Percentiles rank a stretch among this genome's conserved stretches.
Evolutionary conservation across 2,888 invertebrate species (phyloP).

Genomic region (Abscondita cerata): DNA sequence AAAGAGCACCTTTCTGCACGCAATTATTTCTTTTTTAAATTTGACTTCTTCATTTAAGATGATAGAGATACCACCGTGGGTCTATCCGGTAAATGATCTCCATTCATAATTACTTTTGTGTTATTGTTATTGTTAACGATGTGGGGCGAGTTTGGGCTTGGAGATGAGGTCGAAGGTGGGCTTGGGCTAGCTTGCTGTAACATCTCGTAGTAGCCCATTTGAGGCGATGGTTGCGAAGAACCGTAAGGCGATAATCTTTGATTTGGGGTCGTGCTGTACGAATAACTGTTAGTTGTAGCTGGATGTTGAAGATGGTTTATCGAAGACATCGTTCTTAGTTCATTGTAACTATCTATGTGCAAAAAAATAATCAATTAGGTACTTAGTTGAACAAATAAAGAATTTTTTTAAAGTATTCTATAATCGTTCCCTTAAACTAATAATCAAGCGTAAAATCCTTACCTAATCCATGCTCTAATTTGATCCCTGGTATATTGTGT

Average conservation of each 20-base stretch:
- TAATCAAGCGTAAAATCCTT: neutral
- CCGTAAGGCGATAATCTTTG: conserved; percentile 54
- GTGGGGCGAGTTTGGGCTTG: conserved; percentile 53
- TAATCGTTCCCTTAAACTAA: neutral
- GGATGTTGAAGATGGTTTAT: conserved; percentile 50
- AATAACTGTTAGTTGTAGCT: conserved; percentile 42
- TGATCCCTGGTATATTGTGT: conserved; percentile 44
- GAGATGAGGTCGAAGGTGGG: conserved; percentile 49
- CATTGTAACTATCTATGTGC: conserved; percentile 49
- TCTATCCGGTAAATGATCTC: conserved; percentile 50
- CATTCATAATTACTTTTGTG: conserved; percentile 52
- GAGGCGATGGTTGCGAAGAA: conserved; percentile 49
- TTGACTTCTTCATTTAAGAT: conserved; percentile 12
- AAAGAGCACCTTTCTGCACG: neutral
- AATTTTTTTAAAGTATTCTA: neutral
- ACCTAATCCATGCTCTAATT: conserved; percentile 47
- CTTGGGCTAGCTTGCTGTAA: conserved; percentile 49
- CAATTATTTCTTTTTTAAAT: neutral
- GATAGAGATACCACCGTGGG: conserved; percentile 53
- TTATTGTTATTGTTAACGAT: conserved; percentile 48
- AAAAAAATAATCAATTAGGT: too few relatives aligned
- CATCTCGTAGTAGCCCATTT: conserved; percentile 47
- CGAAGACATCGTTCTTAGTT: conserved; percentile 46
- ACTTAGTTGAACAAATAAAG: too few relatives aligned
- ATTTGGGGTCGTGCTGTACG: conserved; percentile 40